Evolutionary conservation across 2,888 invertebrate species (phyloP).

Genomic region (Sclerodermus sp.): DNA sequence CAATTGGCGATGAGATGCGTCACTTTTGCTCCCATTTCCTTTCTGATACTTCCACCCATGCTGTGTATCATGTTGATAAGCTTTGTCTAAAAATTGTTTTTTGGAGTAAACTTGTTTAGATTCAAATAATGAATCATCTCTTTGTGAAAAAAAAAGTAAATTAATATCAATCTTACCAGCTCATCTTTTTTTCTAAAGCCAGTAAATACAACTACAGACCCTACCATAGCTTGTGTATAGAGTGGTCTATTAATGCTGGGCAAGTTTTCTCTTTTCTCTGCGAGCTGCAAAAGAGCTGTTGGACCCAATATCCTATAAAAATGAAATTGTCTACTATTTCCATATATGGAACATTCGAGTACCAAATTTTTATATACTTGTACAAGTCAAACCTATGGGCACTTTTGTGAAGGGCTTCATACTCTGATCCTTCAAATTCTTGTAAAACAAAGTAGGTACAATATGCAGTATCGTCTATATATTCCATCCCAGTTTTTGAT

Average conservation of each 20-base stretch:
- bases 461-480: conserved; percentile 62
- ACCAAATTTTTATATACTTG: conserved; percentile 39
- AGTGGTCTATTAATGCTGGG: conserved; percentile 79
- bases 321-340: conserved; percentile 1
- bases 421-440: conserved; percentile 73
- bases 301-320: conserved; percentile 79
- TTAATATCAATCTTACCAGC: conserved; percentile 71
- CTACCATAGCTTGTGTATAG: conserved; percentile 86
- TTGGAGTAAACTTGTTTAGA: too few relatives aligned
- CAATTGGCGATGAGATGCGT: conserved; percentile 92
- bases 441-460: conserved; percentile 74
- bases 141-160: too few relatives aligned
- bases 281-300: conserved; percentile 76
- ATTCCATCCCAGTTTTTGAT: conserved; percentile 67
- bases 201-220: conserved; percentile 87
- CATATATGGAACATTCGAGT: conserved; percentile 1
- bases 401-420: conserved; percentile 68
- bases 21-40: conserved; percentile 84
- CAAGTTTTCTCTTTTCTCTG: conserved; percentile 70
- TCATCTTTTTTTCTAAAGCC: conserved; percentile 89
- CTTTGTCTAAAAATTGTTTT: conserved; percentile 76
- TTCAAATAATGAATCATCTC: too few relatives aligned
- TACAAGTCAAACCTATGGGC: too few relatives aligned
- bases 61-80: conserved; percentile 89
- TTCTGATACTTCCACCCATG: conserved; percentile 95